Base-by-base conservation (phyloP, 1,140 invertebrate species). In the Frieseomelitta varia region DNA sequence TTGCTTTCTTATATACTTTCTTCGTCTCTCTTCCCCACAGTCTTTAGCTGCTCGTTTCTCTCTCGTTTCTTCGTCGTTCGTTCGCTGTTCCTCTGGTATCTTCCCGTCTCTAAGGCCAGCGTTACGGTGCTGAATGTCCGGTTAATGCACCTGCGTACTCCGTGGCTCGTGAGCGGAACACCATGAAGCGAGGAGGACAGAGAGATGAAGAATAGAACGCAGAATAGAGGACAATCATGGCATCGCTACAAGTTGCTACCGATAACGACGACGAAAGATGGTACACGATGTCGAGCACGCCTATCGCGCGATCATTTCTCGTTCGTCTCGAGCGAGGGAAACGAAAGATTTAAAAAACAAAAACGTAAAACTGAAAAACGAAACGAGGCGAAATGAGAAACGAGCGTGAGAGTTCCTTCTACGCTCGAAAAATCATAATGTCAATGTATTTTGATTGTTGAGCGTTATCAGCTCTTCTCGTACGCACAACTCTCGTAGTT, bases 81-180 rank as follows among this genome's bases (percentile, higher is more conserved):
- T 4, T 58, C 81, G 82, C 67, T 61, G 11, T 85, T 78, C 76
- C 63, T 56, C 81, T 65, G 19, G 69, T 51, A 51, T 51, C 83
- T 79, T 87, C 87, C 75, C 86, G 87, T 86, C 77, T 90, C 85
- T 87, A 88, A 87, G 88, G 80, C 86, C 87, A 83, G 86, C 91
- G 92, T 93, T 93, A 93, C 92, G 92, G 91, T 93, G 90, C 86
- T 91, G 92, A 92, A 93, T 93, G 92, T 93, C 91, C 93, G 92
- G 92, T 93, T 93, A 93, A 93, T 93, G 93, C 93, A 93, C 93
- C 93, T 93, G 92, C 92, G 92, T 91, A 90, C 86, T 91, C 89
- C 89, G 85, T 85, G 79, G 85, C 86, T 88, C 85, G 88, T 81
- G 90, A 89, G 87, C 87, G 85, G 87, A 87, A 91, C 81, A 82